These are phyloP conservation scores for Urosaurus nigricauda DNA, from an alignment of 2,797 vertebrate species.

Conservation along the genomic window DNA sequence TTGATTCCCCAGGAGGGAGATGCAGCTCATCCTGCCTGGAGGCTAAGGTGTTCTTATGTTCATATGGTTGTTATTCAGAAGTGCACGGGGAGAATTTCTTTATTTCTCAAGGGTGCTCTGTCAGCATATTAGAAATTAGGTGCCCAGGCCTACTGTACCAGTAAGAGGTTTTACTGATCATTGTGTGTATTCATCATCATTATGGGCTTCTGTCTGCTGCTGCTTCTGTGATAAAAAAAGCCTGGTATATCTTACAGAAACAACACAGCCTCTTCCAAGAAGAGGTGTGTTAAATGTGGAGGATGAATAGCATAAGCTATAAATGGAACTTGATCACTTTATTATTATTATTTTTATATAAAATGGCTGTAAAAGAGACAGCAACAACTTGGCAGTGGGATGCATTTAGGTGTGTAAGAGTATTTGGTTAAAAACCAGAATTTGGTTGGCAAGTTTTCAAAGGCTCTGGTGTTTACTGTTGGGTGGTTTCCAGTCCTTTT, in stretches of 20 bases:
- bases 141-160: constrained; percentile 41
- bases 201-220: constrained; percentile 61
- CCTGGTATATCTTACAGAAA: constrained; percentile 5
- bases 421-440: background rate
- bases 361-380: background rate
- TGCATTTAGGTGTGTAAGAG: background rate
- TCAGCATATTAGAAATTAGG: constrained; percentile 59
- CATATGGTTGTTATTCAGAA: constrained; percentile 37
- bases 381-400: rapidly evolving
- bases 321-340: constrained; percentile 31
- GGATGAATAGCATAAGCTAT: constrained; percentile 38
- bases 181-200: constrained; percentile 69
- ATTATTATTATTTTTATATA: constrained; percentile 27
- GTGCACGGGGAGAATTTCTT: constrained; percentile 52
- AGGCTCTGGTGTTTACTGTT: background rate
- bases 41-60: background rate
- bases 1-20: background rate
- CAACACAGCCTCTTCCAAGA: constrained; percentile 58
- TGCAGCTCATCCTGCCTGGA: constrained; percentile 65
- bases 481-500: background rate
- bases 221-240: constrained; percentile 61
- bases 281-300: constrained; percentile 58
- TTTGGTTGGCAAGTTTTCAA: background rate
- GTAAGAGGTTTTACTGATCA: constrained; percentile 66
- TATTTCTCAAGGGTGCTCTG: constrained; percentile 37